Percentiles rank a stretch among this genome's conserved stretches.
Evolutionary conservation across 2,113 vertebrate species (phyloP).

Genomic region (Cyanistes caeruleus): DNA sequence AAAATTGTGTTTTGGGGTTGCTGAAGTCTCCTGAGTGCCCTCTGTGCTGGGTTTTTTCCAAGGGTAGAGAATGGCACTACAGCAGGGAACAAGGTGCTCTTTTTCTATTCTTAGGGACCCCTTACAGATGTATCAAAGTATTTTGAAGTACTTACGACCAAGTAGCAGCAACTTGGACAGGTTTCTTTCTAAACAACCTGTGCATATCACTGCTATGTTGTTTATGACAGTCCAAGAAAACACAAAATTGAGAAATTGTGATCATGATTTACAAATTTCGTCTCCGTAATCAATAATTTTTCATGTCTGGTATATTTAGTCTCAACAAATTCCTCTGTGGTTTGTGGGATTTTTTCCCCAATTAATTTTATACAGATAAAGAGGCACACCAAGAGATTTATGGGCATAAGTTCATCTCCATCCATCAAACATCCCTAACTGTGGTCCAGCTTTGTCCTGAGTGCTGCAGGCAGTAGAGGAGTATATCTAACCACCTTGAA

Average conservation of each 20-base stretch:
- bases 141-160: neutral
- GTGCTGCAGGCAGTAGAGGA: neutral
- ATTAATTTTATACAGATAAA: neutral
- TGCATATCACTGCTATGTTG: accelerated
- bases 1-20: neutral
- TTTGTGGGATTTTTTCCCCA: accelerated
- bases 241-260: neutral
- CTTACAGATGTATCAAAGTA: neutral
- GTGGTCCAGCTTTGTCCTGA: neutral
- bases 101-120: neutral
- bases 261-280: neutral
- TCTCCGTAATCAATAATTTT: neutral
- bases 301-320: neutral
- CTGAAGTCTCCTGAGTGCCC: neutral
- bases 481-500: neutral
- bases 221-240: neutral
- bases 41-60: neutral
- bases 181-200: neutral
- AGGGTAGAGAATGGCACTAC: neutral
- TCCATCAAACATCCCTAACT: neutral
- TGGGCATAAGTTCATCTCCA: accelerated
- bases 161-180: neutral
- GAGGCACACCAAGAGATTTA: neutral
- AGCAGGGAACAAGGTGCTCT: neutral
- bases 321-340: neutral